Base-by-base conservation (phyloP, 2,113 vertebrate species). In the Bucco capensis region DNA sequence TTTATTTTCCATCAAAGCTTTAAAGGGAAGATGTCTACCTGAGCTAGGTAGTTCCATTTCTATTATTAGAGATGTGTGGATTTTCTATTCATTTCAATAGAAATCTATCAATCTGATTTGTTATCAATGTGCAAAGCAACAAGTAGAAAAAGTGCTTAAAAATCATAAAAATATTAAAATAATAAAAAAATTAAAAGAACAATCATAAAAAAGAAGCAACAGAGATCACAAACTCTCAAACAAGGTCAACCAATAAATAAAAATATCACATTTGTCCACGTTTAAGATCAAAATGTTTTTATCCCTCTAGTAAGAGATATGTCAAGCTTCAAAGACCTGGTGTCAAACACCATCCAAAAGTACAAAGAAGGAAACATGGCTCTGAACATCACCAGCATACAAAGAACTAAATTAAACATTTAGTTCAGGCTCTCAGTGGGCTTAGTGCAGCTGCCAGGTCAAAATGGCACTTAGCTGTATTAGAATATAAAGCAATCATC, bases 11-110 rank as follows among this genome's bases (percentile, higher is more conserved):
- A 18, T 49, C 14, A 65, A 16, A 67, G 60, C 2, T 83, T 73
- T 57, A 64, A 25, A 69, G 16, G 28, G 33, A 76, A 65, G 2
- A 1, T 70, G 6, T 42, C 12, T 31, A 49, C 15, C 24, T 33
- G 22, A 87, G 18, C 23, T 75, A 60, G 30, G 54, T 14, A 53
- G 12, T 44, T 67, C 9, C 3, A 61, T 71, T 64, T 72, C 46
- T 53, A 5, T 30, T n/a, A 33, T 51, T 58, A 64, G 8, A 69
- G 7, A 21, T 50, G 9, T 25, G 3, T 1, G 27, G 0, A 0
- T 89, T 88, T 7, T 58, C 28, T 66, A 50, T 61, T 50, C 31
- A 56, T 71, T 84, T 89, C 66, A 75, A 27, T 3, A 71, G 47
- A 67, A 57, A 38, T 7, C 3, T 78, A 12, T 67, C 11, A 33